These are phyloP conservation scores for Lycocerus yunnanus DNA, from an alignment of 2,888 invertebrate genomes.

Conservation along the genomic window DNA sequence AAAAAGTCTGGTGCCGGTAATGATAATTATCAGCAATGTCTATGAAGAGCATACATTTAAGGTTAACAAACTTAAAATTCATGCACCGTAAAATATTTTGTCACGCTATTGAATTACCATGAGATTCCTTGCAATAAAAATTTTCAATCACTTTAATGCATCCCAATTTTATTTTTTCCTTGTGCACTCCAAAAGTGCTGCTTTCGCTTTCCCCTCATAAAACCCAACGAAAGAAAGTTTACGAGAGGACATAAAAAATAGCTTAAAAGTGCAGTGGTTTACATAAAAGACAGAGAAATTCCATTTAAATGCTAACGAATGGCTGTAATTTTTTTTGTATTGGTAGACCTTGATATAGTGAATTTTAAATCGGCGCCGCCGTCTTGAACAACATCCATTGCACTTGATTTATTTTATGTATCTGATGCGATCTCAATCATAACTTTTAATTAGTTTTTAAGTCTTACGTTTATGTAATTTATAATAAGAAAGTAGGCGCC, in stretches of 20 bases:
- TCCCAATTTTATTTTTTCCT: not conserved
- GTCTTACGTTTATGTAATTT: slow-evolving; percentile 34
- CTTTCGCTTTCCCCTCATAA: not conserved
- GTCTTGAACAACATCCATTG: slow-evolving; percentile 18
- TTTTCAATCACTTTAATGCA: not conserved
- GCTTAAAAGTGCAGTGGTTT: not conserved
- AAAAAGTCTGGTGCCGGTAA: not conserved
- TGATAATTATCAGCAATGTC: slow-evolving; percentile 5
- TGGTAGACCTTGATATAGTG: slow-evolving; percentile 11
- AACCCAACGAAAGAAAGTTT: not conserved
- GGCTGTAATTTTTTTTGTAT: not conserved
- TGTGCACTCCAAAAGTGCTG: not conserved
- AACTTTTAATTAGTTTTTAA: slow-evolving; percentile 22
- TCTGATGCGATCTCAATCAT: slow-evolving; percentile 27
- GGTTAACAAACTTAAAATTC: slow-evolving; percentile 28
- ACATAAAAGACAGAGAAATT: not conserved
- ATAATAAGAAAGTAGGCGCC: slow-evolving; percentile 35
- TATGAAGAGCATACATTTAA: slow-evolving; percentile 13
- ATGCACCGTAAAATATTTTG: slow-evolving; percentile 29
- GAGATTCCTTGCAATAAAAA: not conserved
- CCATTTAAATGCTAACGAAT: not conserved
- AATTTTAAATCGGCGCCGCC: slow-evolving; percentile 24
- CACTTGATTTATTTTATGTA: slow-evolving; percentile 30
- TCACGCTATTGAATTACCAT: slow-evolving; percentile 24
- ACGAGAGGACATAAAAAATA: not conserved